These are phyloP conservation scores for Litoditis marina DNA, from an alignment of 2,888 invertebrate genomes.

Conservation along the genomic window DNA sequence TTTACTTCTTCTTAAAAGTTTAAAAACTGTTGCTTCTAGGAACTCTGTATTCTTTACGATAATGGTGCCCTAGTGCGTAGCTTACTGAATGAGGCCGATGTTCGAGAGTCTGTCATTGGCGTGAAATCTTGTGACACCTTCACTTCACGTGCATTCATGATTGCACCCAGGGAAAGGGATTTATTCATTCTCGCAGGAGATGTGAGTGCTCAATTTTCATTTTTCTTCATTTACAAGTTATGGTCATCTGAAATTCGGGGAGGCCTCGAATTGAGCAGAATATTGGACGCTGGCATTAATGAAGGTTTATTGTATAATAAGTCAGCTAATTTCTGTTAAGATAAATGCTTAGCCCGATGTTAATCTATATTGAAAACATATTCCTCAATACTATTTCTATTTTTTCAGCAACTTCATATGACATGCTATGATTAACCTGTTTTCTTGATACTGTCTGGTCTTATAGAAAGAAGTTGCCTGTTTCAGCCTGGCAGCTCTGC, in stretches of 20 bases:
- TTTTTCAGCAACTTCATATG: no score
- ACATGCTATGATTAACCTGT: no score
- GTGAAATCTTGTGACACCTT: constrained; percentile 16
- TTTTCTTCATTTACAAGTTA: neutral
- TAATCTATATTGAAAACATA: no score
- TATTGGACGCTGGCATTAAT: no score
- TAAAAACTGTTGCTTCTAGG: constrained; percentile 25
- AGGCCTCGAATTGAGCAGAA: no score
- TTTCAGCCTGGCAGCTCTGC: constrained; percentile 24
- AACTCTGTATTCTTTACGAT: constrained; percentile 36
- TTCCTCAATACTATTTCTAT: no score
- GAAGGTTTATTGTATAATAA: no score
- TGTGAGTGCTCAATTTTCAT: constrained; percentile 5
- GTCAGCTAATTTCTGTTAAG: no score
- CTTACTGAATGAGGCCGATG: constrained; percentile 19
- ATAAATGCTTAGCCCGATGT: no score
- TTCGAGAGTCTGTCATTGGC: constrained; percentile 19
- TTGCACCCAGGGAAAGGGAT: constrained; percentile 31
- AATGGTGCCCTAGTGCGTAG: constrained; percentile 31
- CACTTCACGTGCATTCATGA: constrained; percentile 25
- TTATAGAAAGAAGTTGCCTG: no score
- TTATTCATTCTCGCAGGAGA: constrained; percentile 35
- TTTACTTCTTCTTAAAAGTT: neutral
- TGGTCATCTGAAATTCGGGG: no score
- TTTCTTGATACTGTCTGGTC: no score